These are phyloP conservation scores for Mimachlamys varia DNA, from an alignment of 2,888 invertebrate genomes.

Conservation along the genomic window DNA sequence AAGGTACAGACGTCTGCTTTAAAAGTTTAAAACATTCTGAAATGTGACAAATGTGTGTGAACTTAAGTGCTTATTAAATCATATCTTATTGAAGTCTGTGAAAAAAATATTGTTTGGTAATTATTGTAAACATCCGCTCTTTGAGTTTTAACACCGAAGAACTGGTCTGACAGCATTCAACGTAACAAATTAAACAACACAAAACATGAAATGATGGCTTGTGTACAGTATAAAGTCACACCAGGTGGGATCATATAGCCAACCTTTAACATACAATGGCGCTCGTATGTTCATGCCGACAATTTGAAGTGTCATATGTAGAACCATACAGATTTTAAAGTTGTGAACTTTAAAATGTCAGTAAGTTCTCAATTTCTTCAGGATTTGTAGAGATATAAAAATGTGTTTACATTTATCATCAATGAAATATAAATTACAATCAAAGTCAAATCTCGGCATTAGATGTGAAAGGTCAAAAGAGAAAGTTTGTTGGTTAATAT, in stretches of 20 bases:
- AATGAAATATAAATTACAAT: no score
- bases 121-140: neutral
- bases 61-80: neutral
- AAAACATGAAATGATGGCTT: neutral
- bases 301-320: neutral
- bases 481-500: no score
- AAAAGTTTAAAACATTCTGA: neutral
- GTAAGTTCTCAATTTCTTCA: neutral
- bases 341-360: neutral
- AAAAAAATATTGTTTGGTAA: neutral
- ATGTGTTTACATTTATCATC: no score
- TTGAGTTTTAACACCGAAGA: neutral
- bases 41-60: neutral
- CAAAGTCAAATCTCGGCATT: no score
- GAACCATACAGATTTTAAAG: neutral
- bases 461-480: no score
- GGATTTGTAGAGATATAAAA: no score
- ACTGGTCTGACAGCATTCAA: neutral
- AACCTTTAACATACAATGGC: neutral
- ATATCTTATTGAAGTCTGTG: neutral
- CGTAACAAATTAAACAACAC: neutral
- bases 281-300: neutral
- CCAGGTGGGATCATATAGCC: slow-evolving; percentile 23
- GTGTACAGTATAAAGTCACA: neutral
- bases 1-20: neutral